Base-by-base conservation (phyloP, 2,797 vertebrate genomes). In the Acropternis orthonyx region DNA sequence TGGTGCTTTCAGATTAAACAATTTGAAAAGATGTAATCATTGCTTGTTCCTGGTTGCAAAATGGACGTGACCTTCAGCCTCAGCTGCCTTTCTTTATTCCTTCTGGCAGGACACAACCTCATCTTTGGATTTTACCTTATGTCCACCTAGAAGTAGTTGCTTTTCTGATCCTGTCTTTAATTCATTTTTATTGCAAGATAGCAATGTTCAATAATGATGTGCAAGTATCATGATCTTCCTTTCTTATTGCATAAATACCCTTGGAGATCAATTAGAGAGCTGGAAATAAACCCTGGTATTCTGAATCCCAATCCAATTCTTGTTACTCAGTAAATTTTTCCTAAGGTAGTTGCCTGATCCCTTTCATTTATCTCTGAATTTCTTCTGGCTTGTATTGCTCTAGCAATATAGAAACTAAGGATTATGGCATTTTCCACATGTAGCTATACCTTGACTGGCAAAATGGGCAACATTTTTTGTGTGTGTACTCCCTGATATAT, bases 11-110 rank as follows among this genome's bases (percentile, higher is more conserved):
- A 89, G 44, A 69, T 49, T 30, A 92, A 94, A 93, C 55, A 63
- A 48, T 66, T 52, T 73, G 58, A 74, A 92, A 95, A 76, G 3
- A 24, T 43, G 16, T 20, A 48, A 72, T 81, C 58, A 19, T 32
- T 91, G 21, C 84, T 95, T 92, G 80, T 67, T 94, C 48, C 52
- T 69, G 32, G 9, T 82, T 93, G 68, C 75, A 79, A 84, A 92
- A 85, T 0, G 0, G 59, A 61, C 63, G 10, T 88, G 78, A 93
- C 85, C 87, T 94, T 91, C 67, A 82, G 63, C 23, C 48, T 69
- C 67, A 59, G 49, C 63, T 78, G 39, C 55, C n/a, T 89, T 90
- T 87, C 34, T 85, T 74, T 69, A 49, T 48, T 89, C 16, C 44
- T 87, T 79, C 39, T 14, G n/a, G 19, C 55, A 37, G 1, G 22